These are phyloP conservation scores for Drosophila santomea DNA, from an alignment of 1,140 invertebrate genomes.

Conservation along the genomic window DNA sequence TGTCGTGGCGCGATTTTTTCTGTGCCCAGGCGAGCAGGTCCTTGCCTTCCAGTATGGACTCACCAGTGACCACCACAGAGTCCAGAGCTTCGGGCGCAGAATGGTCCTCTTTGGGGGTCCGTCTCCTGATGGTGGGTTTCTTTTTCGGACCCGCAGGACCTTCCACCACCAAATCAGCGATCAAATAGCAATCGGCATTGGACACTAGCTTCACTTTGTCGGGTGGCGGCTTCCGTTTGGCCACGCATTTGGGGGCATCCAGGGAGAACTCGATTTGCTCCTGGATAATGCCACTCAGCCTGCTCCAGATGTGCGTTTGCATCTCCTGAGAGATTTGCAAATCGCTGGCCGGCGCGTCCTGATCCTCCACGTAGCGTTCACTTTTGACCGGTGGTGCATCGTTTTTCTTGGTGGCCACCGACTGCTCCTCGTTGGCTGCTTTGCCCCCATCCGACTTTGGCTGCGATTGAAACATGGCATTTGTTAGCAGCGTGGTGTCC, in stretches of 20 bases:
- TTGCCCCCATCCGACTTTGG: background rate
- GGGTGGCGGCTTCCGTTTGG: background rate
- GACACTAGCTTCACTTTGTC: constrained; percentile 34
- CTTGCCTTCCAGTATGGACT: constrained; percentile 26
- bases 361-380: constrained; percentile 50
- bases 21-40: constrained; percentile 41
- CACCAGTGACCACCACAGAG: constrained; percentile 36
- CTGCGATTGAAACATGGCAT: constrained; percentile 50
- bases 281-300: constrained; percentile 55
- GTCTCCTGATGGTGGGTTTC: constrained; percentile 48
- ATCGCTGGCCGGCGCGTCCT: constrained; percentile 24
- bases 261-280: constrained; percentile 50
- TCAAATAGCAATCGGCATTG: constrained; percentile 53
- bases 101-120: constrained; percentile 17
- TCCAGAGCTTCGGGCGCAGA: background rate
- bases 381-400: constrained; percentile 20
- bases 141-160: constrained; percentile 18
- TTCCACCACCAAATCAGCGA: constrained; percentile 19
- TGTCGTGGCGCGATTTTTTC: constrained; percentile 17
- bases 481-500: constrained; percentile 59
- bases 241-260: no score
- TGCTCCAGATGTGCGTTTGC: constrained; percentile 61
- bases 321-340: constrained; percentile 57
- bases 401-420: background rate
- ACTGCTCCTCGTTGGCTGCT: background rate